A percentile compares a stretch with the other conserved stretches of the same genome.
These are phyloP conservation scores for Drosophila kanapiae DNA, from an alignment of 1,140 invertebrate species.

Conservation along the genomic window DNA sequence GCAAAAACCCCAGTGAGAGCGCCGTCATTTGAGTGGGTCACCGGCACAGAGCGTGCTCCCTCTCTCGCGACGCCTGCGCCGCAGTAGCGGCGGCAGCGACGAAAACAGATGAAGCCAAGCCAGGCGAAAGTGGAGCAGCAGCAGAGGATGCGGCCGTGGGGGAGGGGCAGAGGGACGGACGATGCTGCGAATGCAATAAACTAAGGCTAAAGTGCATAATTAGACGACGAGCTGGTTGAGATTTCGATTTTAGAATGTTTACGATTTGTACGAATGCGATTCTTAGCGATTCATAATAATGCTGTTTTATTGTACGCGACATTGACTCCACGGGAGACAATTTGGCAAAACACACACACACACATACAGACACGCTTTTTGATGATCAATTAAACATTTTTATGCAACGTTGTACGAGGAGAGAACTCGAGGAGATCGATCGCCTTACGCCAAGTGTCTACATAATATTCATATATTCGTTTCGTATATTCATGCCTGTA, in stretches of 20 bases:
- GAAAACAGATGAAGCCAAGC: slow-evolving; percentile 25
- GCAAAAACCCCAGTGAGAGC: slow-evolving; percentile 53
- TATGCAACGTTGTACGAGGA: slow-evolving; percentile 59
- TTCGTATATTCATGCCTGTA: slow-evolving; percentile 54
- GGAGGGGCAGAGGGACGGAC: slow-evolving; percentile 1
- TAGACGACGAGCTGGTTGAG: slow-evolving; percentile 45
- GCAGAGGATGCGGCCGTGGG: neutral
- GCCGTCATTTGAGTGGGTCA: slow-evolving; percentile 52
- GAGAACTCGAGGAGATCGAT: slow-evolving; percentile 43
- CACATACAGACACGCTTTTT: slow-evolving; percentile 48
- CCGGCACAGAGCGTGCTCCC: slow-evolving; percentile 15
- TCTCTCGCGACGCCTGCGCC: slow-evolving; percentile 57
- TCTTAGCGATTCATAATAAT: slow-evolving; percentile 64
- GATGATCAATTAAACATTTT: slow-evolving; percentile 79
- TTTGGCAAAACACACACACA: slow-evolving; percentile 49
- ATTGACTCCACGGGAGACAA: slow-evolving; percentile 74
- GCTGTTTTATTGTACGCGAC: slow-evolving; percentile 71
- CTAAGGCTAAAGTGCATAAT: slow-evolving; percentile 58
- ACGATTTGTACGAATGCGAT: slow-evolving; percentile 56
- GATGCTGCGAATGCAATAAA: slow-evolving; percentile 61
- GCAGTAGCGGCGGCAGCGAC: slow-evolving; percentile 7
- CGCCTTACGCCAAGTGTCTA: slow-evolving; percentile 26
- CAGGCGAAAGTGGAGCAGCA: slow-evolving; percentile 60
- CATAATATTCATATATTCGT: slow-evolving; percentile 34
- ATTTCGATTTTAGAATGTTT: slow-evolving; percentile 47